A percentile compares a stretch with the other conserved stretches of the same genome.
Conservation (phyloP, 2,888 invertebrate genomes). For the Orthonychiurus folsomi region DNA sequence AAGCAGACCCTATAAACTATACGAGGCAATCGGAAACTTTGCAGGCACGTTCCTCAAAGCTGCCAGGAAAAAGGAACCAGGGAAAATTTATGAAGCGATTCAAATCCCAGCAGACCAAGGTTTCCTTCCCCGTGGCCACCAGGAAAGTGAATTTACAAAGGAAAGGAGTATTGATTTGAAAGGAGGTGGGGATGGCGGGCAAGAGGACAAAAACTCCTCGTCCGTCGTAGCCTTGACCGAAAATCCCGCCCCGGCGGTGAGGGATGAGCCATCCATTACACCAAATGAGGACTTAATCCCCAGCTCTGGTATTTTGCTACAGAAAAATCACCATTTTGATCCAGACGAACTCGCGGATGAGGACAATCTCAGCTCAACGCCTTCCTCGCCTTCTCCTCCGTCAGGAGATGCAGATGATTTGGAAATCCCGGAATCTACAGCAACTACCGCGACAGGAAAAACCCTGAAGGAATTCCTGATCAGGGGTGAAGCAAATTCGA, state of each 20-base stretch:
- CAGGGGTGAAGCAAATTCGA: background rate
- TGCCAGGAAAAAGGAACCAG: background rate
- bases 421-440: background rate
- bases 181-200: too few species aligned
- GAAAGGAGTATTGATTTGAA: too few species aligned
- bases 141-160: too few species aligned
- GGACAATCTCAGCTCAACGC: background rate
- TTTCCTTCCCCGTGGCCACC: too few species aligned
- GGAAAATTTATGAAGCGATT: slow-evolving; percentile 27
- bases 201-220: background rate
- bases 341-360: background rate
- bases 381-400: too few species aligned
- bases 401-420: background rate
- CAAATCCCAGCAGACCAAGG: slow-evolving; percentile 18
- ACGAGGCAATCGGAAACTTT: slow-evolving; percentile 9
- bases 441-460: slow-evolving; percentile 9
- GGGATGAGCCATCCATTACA: background rate
- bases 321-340: too few species aligned
- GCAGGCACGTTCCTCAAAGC: slow-evolving; percentile 1
- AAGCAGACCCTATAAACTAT: background rate
- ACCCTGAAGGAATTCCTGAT: background rate
- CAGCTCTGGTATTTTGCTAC: too few species aligned
- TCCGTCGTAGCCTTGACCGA: background rate
- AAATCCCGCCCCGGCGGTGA: background rate
- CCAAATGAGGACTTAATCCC: background rate